These are phyloP conservation scores for Echeneis naucrates DNA, from an alignment of 2,797 vertebrate genomes.

Conservation along the genomic window DNA sequence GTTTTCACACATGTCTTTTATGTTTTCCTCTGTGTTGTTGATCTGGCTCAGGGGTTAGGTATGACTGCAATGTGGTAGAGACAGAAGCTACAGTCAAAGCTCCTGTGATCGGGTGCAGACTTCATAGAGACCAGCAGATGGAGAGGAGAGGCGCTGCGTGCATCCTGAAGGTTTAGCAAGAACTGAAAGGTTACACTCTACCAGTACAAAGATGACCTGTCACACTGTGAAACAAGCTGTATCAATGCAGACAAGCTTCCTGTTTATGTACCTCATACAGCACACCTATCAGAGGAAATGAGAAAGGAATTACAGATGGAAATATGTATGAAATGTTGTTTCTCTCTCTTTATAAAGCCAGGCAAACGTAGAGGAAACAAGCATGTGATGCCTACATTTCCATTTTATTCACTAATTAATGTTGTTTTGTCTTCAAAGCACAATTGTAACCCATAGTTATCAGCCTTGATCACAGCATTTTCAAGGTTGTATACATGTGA, in stretches of 20 bases:
- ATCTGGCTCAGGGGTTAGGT: conserved; percentile 80
- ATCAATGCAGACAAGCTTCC: conserved; percentile 72
- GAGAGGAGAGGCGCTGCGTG: conserved; percentile 75
- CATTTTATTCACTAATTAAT: conserved; percentile 79
- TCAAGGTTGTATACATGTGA: conserved; percentile 80
- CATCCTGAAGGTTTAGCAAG: conserved; percentile 79
- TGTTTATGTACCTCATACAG: conserved; percentile 70
- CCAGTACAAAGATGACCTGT: conserved; percentile 83
- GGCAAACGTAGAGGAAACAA: conserved; percentile 62
- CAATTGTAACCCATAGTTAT: conserved; percentile 72
- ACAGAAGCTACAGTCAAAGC: conserved; percentile 82
- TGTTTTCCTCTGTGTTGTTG: conserved; percentile 71
- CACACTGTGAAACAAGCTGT: conserved; percentile 65
- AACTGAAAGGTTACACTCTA: conserved; percentile 79
- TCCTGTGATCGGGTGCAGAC: conserved; percentile 79
- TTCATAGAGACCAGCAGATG: conserved; percentile 82
- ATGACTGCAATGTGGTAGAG: conserved; percentile 72
- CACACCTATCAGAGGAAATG: conserved; percentile 67
- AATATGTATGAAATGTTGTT: conserved; percentile 68
- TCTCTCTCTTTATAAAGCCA: conserved; percentile 53
- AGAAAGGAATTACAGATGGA: conserved; percentile 66
- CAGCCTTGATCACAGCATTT: conserved; percentile 75
- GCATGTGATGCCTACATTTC: conserved; percentile 65
- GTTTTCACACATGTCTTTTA: conserved; percentile 73
- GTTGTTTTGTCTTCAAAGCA: conserved; percentile 81